Evolutionary conservation across 2,888 invertebrate species (phyloP).

Genomic region (Lasius fuliginosus): DNA sequence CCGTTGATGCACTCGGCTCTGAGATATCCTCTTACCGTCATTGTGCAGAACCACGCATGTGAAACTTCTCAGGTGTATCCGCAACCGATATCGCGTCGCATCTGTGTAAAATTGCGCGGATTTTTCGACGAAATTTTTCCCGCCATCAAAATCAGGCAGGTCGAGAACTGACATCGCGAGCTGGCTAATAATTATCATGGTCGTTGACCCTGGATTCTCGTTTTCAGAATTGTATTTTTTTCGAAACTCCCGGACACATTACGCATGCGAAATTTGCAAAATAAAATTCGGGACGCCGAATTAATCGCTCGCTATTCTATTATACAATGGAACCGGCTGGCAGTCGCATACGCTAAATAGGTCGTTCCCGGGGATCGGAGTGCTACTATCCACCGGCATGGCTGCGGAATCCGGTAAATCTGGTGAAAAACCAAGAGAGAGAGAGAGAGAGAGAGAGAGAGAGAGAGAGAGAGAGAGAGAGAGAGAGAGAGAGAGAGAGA

Average conservation of each 20-base stretch:
- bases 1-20: constrained; percentile 30
- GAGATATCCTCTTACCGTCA: not conserved
- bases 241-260: constrained; percentile 18
- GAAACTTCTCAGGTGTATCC: constrained; percentile 13
- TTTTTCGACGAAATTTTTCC: constrained; percentile 9
- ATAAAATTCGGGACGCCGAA: constrained; percentile 46
- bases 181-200: constrained; percentile 30
- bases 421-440: constrained; percentile 37
- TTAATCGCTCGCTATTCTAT: constrained; percentile 37
- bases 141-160: not conserved
- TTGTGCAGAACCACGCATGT: not conserved
- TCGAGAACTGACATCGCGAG: constrained; percentile 9
- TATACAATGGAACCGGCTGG: constrained; percentile 47
- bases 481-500: not conserved
- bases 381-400: constrained; percentile 20
- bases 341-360: constrained; percentile 51
- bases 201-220: constrained; percentile 30
- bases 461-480: too few species aligned
- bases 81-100: not conserved
- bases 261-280: constrained; percentile 38
- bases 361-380: constrained; percentile 41
- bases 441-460: not conserved
- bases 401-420: constrained; percentile 29
- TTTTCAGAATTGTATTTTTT: constrained; percentile 33
- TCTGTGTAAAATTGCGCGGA: constrained; percentile 9